Evolutionary conservation across 1,140 invertebrate species (phyloP), one percentile per base, ranked within the genome.

Genomic region (Bacillus rossius): DNA sequence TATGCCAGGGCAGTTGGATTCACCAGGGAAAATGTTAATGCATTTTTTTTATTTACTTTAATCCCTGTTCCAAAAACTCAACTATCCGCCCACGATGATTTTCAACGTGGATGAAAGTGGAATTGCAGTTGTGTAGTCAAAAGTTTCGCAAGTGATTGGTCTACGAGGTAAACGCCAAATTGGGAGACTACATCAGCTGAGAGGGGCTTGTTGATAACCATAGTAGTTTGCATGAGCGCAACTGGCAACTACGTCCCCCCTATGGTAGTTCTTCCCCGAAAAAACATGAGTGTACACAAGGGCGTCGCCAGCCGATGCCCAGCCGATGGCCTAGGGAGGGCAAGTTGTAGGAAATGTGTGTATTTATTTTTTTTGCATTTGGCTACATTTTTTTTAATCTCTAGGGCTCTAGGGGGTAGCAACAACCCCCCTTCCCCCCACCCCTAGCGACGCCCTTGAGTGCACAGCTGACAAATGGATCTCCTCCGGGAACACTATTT

Each of bases 181-280:
- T 13, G 34, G 45, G 61, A 34, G 29, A 7, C 29, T 17, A 65
- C 64, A 3, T 75, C 72, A 17, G 69, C 56, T 8, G 75, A 80
- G 67, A 55, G 73, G 55, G 74, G 76, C n/a, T 62, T 51, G 3
- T 60, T 76, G 16, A 75, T 77, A 0, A 79, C 79, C 40, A 34
- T 34, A 29, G 50, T 23, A 19, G 13, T 60, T 43, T 66, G 67
- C 42, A 67, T 74, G 7, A 74, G 64, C 65, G 77, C 76, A 22
- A 16, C 55, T 48, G 74, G 74, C 3, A 71, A 69, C 42, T 48
- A 37, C 23, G 60, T 79, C 10, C 75, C 73, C 25, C 75, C 75
- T 14, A 65, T 73, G 34, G 65, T 79, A 22, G 64, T 78, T 53
- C 77, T 76, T 63, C 73, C 74, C 0, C 41, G 71, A 23, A 62